Percentiles rank a stretch among this genome's conserved stretches.
These are phyloP conservation scores for Cercopithecus petaurista DNA, from an alignment of 2,797 vertebrate species.

Conservation along the genomic window DNA sequence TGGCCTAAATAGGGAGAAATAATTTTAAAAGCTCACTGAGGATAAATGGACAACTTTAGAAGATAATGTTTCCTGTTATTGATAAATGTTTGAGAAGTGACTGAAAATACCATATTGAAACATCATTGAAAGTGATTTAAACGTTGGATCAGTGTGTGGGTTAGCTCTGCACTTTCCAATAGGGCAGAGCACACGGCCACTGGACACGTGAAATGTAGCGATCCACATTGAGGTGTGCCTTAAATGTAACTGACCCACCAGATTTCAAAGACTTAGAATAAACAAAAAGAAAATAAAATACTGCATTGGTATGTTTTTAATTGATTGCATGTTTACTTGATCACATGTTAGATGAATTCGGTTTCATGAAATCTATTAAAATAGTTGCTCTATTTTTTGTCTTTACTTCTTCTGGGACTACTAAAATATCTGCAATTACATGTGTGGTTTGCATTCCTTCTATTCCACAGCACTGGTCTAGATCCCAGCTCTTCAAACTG, in stretches of 20 bases:
- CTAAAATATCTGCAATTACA: background rate
- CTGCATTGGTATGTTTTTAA: background rate
- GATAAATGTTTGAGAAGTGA: background rate
- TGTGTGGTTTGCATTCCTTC: background rate
- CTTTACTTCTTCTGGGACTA: background rate
- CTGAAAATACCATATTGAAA: background rate
- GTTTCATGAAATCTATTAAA: background rate
- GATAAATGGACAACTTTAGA: background rate
- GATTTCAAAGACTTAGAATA: background rate
- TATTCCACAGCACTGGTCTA: fast-evolving
- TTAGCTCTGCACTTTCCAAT: background rate
- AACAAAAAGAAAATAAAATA: background rate
- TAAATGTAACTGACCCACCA: no score
- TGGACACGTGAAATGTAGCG: background rate
- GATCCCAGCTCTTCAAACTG: background rate
- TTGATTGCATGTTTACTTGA: background rate
- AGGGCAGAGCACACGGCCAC: no score
- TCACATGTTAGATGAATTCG: no score
- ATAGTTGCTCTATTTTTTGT: background rate
- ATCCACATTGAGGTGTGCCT: background rate
- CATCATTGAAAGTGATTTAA: background rate
- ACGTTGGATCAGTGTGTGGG: background rate
- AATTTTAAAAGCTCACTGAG: background rate
- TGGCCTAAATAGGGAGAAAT: background rate
- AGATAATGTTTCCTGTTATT: background rate